phyloP scores from a whole-genome alignment of 23 tunicate genomes.

The Corella eumyota region DNA sequence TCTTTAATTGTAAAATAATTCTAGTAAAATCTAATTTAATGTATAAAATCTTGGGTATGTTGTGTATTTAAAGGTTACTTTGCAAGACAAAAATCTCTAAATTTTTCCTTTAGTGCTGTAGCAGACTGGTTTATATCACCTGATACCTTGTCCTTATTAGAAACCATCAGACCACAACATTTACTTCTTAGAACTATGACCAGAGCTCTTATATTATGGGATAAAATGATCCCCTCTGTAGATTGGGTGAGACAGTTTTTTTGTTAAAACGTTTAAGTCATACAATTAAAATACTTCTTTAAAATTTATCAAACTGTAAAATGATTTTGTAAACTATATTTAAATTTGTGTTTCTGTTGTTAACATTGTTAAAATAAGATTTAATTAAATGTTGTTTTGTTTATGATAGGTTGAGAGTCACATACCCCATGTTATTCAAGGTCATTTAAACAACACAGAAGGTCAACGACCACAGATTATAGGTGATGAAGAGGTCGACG shows the following conservation, averaged over 20 bases:
- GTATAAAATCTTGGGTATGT: no score
- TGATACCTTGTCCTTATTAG: constrained; percentile 54
- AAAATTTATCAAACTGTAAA: no score
- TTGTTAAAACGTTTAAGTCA: background rate
- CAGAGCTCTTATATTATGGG: constrained; percentile 63
- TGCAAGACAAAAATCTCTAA: no score
- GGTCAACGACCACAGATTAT: background rate
- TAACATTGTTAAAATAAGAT: background rate
- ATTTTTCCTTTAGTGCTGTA: constrained; percentile 50
- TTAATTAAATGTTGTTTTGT: background rate
- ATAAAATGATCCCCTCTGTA: constrained; percentile 37
- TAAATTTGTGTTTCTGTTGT: background rate
- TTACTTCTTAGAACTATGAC: constrained; percentile 63
- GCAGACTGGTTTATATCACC: constrained; percentile 87
- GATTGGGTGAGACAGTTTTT: constrained; percentile 41
- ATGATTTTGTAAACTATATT: no score
- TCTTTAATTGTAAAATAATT: no score
- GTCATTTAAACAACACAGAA: constrained; percentile 24
- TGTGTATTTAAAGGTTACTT: no score
- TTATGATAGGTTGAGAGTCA: constrained; percentile 42
- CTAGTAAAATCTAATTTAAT: no score
- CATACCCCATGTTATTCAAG: constrained; percentile 37
- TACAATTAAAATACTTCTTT: no score
- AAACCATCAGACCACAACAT: constrained; percentile 78
- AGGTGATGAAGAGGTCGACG: constrained; percentile 31